Evolutionary conservation across 2,797 vertebrate genomes (phyloP), one percentile per base, ranked within the genome.

Genomic region (Hephaestus fuliginosus): DNA sequence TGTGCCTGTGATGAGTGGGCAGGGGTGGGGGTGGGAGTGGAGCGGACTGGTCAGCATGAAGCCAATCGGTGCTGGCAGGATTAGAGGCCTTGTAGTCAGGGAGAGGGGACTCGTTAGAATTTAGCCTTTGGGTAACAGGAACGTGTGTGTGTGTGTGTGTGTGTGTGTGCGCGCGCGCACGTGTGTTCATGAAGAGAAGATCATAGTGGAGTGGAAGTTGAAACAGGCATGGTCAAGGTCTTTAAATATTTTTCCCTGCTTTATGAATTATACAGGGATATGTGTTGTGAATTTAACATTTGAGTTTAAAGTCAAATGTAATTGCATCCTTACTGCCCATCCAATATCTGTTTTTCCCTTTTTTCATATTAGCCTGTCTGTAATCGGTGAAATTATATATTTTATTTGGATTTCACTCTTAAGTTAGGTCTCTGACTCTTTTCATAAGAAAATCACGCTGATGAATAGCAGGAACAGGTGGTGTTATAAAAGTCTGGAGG

Each of bases 21-120:
- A 70, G 73, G 49, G 74, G 64, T 76, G 75, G 73, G 75, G 82
- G 76, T 33, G 53, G 78, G 48, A 74, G 74, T 28, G 58, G 70
- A 80, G 89, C 49, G 41, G 80, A 81, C 68, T 43, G 85, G 92
- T 86, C 91, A 89, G 87, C 82, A 56, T 92, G 91, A 93, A 92
- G 89, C 86, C 88, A 90, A 93, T 93, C 52, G 72, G 86, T 88
- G 83, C 86, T 93, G 91, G 89, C 88, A 93, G 89, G 80, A 88
- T 85, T 75, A 80, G 80, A 93, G 90, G 87, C 88, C 90, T 90
- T 90, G 88, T 84, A 91, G 86, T 84, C 70, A 76, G 84, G 61
- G 79, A 91, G 73, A 90, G 48, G 70, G 78, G 78, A 87, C 91
- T 93, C 36, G 43, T 92, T 91, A 88, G 86, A 88, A 88, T 91